Evolutionary conservation across 1,140 invertebrate species (phyloP).

Genomic region (Sycobia sp.): DNA sequence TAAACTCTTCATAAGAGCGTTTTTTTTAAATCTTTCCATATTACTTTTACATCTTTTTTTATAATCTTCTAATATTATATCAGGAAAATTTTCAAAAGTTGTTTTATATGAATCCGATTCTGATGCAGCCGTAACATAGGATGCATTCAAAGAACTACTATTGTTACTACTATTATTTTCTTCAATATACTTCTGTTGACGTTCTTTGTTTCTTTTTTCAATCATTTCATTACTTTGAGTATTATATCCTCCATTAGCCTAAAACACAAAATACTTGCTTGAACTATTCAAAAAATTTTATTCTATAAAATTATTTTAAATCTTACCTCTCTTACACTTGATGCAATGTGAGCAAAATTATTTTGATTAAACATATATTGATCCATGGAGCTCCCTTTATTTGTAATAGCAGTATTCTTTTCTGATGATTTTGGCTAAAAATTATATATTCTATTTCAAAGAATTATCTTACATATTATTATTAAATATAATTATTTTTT

Average conservation of each 20-base stretch:
- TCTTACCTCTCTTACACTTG: conserved; percentile 6
- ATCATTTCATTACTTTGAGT: conserved; percentile 18
- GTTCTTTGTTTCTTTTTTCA: conserved; percentile 1
- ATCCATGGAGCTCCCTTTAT: no score
- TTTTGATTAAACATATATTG: not conserved
- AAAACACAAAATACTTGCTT: no score
- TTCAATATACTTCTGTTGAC: not conserved
- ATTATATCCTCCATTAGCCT: not conserved
- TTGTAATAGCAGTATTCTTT: no score
- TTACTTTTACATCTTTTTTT: not conserved
- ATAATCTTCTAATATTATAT: not conserved
- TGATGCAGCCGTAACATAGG: not conserved
- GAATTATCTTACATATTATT: not conserved
- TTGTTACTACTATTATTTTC: not conserved
- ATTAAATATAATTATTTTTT: no score
- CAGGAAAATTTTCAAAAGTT: not conserved
- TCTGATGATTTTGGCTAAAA: no score
- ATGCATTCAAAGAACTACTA: not conserved
- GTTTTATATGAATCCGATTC: conserved; percentile 6
- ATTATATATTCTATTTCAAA: no score
- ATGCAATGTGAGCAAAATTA: not conserved
- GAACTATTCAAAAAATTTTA: no score
- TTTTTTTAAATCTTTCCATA: conserved; percentile 10
- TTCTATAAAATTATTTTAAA: conserved; percentile 1
- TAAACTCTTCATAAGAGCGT: conserved; percentile 11